A percentile compares a stretch with the other conserved stretches of the same genome.
These are phyloP conservation scores for Strigamia crassipes DNA, from an alignment of 2,888 invertebrate genomes.

Conservation along the genomic window DNA sequence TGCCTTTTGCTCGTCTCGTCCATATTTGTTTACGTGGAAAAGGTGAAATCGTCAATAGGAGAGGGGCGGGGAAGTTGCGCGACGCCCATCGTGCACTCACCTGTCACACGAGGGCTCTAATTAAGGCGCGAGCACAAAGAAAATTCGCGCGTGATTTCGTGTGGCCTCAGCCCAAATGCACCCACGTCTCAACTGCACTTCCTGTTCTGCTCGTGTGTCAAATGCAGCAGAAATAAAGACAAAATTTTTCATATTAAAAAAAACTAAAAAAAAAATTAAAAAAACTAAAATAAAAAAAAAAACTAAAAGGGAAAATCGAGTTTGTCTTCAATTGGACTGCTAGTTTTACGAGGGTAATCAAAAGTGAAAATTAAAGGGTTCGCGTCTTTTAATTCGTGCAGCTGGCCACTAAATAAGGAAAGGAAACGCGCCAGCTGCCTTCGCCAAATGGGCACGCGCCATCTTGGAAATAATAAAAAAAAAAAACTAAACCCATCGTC, in stretches of 20 bases:
- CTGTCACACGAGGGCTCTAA: slow-evolving; percentile 8
- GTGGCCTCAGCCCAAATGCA: neutral
- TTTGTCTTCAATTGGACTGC: neutral
- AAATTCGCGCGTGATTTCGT: slow-evolving; percentile 17
- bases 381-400: slow-evolving; percentile 36
- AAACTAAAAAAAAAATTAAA: no score
- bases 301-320: neutral
- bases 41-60: neutral
- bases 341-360: slow-evolving; percentile 8
- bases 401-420: slow-evolving; percentile 12
- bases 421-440: neutral
- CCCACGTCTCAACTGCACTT: neutral
- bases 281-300: neutral
- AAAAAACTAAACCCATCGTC: neutral
- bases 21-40: neutral
- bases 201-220: slow-evolving; percentile 4
- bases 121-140: slow-evolving; percentile 2
- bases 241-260: neutral
- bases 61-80: neutral
- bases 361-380: slow-evolving; percentile 18
- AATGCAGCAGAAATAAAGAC: neutral
- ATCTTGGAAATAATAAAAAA: neutral
- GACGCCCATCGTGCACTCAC: slow-evolving; percentile 4
- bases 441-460: neutral
- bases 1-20: neutral